These are phyloP conservation scores for Oenanthe oenanthe DNA, from an alignment of 2,113 vertebrate species.

Conservation along the genomic window DNA sequence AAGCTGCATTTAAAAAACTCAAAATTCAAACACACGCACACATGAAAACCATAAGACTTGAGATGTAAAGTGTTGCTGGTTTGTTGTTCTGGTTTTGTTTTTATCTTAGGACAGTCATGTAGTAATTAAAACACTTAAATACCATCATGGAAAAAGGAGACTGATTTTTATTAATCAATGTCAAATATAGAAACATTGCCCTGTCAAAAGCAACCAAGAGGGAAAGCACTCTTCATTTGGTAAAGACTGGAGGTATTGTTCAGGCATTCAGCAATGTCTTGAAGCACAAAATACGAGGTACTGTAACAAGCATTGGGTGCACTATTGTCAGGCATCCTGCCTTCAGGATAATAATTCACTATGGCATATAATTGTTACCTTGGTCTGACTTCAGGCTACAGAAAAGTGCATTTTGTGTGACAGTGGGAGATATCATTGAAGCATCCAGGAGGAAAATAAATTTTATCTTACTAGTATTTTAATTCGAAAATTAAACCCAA, in stretches of 20 bases:
- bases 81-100: background rate
- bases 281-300: background rate
- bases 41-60: background rate
- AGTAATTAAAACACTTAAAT: background rate
- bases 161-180: background rate
- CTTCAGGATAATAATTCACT: background rate
- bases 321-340: background rate
- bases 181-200: background rate
- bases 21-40: fast-evolving
- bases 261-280: background rate
- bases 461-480: background rate
- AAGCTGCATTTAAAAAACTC: background rate
- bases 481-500: background rate
- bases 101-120: background rate
- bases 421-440: background rate
- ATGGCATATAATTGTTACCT: background rate
- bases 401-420: background rate
- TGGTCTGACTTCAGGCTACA: background rate
- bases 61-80: background rate
- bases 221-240: background rate
- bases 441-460: background rate
- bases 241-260: background rate
- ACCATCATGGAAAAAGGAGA: background rate
- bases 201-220: background rate
- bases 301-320: background rate